Conservation (phyloP, 1,140 invertebrate species). For the Magallana ariakensis region DNA sequence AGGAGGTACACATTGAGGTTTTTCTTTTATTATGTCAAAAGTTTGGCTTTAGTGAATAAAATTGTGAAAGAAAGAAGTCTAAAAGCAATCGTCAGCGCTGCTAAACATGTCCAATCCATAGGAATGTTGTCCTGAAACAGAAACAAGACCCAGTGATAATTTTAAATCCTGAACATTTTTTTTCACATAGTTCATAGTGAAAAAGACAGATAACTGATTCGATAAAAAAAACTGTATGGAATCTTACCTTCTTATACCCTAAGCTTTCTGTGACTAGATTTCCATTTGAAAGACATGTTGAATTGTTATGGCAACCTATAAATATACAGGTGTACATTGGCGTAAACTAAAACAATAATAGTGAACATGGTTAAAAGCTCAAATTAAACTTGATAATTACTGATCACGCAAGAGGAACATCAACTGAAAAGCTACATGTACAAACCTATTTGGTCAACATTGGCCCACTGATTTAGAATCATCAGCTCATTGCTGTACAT, state of each 20-base stretch:
- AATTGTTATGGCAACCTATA: background rate
- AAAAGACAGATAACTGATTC: background rate
- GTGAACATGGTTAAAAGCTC: too few relatives aligned
- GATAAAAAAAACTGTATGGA: background rate
- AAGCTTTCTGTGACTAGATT: background rate
- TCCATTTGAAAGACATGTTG: slow-evolving; percentile 8
- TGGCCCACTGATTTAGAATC: slow-evolving; percentile 92
- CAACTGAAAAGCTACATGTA: too few relatives aligned
- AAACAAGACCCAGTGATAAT: too few relatives aligned
- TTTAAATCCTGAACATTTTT: too few relatives aligned
- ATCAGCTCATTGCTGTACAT: slow-evolving; percentile 95
- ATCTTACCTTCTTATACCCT: slow-evolving; percentile 12
- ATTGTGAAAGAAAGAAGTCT: slow-evolving; percentile 1
- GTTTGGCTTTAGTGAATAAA: slow-evolving; percentile 2
- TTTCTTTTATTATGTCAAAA: background rate
- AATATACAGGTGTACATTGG: background rate
- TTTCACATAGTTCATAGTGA: too few relatives aligned
- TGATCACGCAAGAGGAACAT: too few relatives aligned
- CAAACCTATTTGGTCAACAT: slow-evolving; percentile 69
- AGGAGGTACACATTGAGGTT: background rate
- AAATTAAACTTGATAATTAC: too few relatives aligned
- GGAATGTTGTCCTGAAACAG: background rate
- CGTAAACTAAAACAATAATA: background rate
- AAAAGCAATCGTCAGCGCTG: background rate
- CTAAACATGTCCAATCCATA: background rate